Evolutionary conservation across 2,113 vertebrate genomes (phyloP), one percentile per base, ranked within the genome.

Genomic region (Glaucidium brasilianum): DNA sequence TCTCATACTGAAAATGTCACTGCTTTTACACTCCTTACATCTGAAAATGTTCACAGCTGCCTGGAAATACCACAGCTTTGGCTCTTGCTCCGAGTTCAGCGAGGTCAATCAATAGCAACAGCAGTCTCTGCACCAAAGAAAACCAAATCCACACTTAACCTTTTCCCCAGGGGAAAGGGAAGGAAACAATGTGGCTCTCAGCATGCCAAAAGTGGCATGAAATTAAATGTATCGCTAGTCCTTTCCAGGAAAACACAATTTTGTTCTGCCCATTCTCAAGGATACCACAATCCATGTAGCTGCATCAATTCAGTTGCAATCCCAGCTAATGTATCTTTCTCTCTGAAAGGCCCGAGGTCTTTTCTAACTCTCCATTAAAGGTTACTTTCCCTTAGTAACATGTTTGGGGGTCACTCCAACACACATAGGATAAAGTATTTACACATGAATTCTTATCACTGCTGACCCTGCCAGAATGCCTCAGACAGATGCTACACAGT

Each of bases 1-100:
- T 85, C 81, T 96, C n/a, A 22, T 83, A 92, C 85, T 66, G 76
- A 89, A 97, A 97, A 96, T 91, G 91, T 96, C 95, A 92, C 73
- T 66, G 92, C 90, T 92, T 92, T 96, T 90, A 75, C 16, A 32
- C 39, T 92, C 81, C 68, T 88, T 78, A 86, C 58, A 85, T 89
- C 94, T 80, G 41, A 71, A 94, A 89, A 9, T 15, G 30, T 84
- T 94, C 69, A 59, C 92, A 94, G 78, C 87, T 90, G 88, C 90
- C 85, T 94, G 76, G 75, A 88, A 97, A 92, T 92, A 92, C 86
- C 82, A 83, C n/a, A 74, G 80, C 90, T 94, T 74, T 64, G 87
- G 68, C 85, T 97, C 80, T n/a, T 74, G 52, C 85, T 92, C 69
- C 1, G 3, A 75, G 96, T 94, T 97, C 93, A 96, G 83, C 47